Evolutionary conservation across 1,140 invertebrate genomes (phyloP), one percentile per base, ranked within the genome.

Genomic region (Thalassaphorura encarpata): DNA sequence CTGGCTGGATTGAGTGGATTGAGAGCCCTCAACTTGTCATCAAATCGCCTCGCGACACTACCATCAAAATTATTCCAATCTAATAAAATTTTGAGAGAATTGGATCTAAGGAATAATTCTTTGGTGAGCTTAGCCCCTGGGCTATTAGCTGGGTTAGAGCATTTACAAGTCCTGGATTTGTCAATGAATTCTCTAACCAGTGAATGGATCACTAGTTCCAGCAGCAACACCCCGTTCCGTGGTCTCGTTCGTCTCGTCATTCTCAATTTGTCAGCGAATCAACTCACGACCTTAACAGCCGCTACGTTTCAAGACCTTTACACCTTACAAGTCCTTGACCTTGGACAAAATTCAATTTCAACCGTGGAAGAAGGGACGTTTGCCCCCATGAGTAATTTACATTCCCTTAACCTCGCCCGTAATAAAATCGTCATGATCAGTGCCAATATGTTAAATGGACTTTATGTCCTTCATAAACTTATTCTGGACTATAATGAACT

Each of bases 101-200:
- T 91, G 40, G 77, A 87, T 64, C 71, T 90, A 13, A 82, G 82
- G 65, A 89, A 89, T 66, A 89, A 91, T 69, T 83, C 84, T 1
- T 71, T 91, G 52, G 78, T 78, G 63, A 80, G 83, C 3, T 71
- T 89, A 18, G 83, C 84, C 3, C 83, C 84, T 1, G 84, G 84
- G 2, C 67, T 89, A 16, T 77, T 91, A 59, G 80, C 82, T 61
- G 79, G 80, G 16, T 75, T 93, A 54, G 80, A 83, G 56, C 79
- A 86, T 64, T 73, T 94, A 24, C 79, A 84, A 69, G 76, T 80
- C 18, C 72, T 93, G 31, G 86, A 92, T 70, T 71, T 90, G 28
- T 84, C 83, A 18, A 69, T 74, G 57, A 90, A 92, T 69, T 77
- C 82, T 64, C 69, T 93, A n/a, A 83, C 82, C 47, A 84, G 78